phyloP scores from a whole-genome alignment of 53 echinoderm and acorn worm genomes.

The Echinometra lucunter region DNA sequence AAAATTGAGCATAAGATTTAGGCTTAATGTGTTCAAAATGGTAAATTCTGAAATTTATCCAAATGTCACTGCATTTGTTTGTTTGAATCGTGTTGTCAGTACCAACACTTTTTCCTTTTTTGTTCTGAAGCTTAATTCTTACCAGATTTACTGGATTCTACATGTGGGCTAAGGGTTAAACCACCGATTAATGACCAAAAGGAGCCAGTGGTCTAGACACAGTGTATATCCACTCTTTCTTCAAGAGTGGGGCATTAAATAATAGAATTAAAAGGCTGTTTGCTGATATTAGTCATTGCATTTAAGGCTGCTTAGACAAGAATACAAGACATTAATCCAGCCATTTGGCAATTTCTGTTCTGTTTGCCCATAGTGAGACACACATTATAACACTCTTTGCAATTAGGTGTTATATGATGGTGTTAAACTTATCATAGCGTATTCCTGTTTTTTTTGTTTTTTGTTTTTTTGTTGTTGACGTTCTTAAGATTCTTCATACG shows the following conservation, averaged over 20 bases:
- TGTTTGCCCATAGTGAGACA: neutral
- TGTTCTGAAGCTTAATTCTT: neutral
- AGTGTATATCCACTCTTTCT: neutral
- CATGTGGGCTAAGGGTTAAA: neutral
- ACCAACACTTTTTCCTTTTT: no score
- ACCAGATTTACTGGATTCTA: neutral
- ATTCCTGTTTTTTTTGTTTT: neutral
- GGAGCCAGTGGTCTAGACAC: constrained; percentile 38
- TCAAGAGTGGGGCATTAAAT: neutral
- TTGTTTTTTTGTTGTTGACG: no score
- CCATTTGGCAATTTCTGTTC: neutral
- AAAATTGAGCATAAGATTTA: neutral
- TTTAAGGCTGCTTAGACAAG: neutral
- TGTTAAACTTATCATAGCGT: neutral
- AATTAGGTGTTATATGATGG: neutral
- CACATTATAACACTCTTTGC: neutral
- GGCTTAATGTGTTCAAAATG: neutral
- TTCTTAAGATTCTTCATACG: no score
- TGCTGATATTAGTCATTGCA: neutral
- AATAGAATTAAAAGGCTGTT: neutral
- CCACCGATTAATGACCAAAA: constrained; percentile 30
- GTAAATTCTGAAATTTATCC: neutral
- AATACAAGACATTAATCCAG: constrained; percentile 24
- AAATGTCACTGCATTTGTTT: neutral
- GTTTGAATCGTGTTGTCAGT: neutral